Conservation (phyloP, 2,888 invertebrate genomes). For the Morinoia aosen region DNA sequence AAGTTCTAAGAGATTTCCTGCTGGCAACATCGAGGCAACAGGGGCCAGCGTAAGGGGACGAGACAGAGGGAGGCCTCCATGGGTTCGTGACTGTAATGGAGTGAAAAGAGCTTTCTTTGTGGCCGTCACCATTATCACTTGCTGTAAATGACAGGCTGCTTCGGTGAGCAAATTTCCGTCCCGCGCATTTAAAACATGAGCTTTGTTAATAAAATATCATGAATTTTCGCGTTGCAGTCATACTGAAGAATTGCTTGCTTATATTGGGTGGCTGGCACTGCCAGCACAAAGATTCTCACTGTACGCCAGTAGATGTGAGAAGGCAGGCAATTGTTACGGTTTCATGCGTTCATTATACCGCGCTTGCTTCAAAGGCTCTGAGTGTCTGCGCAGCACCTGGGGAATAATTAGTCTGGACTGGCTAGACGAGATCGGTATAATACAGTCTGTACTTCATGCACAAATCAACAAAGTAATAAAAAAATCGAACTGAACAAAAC, state of each 20-base stretch:
- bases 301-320: neutral
- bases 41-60: slow-evolving; percentile 30
- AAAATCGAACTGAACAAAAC: too few species aligned
- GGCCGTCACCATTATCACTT: slow-evolving; percentile 25
- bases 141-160: neutral
- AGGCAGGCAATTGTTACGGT: neutral
- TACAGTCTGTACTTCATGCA: neutral
- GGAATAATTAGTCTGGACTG: neutral
- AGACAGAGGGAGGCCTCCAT: slow-evolving; percentile 18
- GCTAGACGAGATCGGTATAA: neutral
- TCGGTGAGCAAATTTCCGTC: neutral
- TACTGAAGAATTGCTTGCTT: neutral
- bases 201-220: neutral
- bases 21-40: neutral
- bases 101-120: slow-evolving; percentile 46
- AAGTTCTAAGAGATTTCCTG: slow-evolving; percentile 2
- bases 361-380: neutral
- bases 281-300: neutral
- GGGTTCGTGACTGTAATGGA: slow-evolving; percentile 45
- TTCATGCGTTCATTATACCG: neutral
- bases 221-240: neutral
- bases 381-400: neutral
- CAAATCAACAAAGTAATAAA: too few species aligned
- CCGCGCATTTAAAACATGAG: neutral
- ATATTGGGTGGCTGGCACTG: neutral